Conservation (phyloP, 2,888 invertebrate species). For the Nomada hirtipes region DNA sequence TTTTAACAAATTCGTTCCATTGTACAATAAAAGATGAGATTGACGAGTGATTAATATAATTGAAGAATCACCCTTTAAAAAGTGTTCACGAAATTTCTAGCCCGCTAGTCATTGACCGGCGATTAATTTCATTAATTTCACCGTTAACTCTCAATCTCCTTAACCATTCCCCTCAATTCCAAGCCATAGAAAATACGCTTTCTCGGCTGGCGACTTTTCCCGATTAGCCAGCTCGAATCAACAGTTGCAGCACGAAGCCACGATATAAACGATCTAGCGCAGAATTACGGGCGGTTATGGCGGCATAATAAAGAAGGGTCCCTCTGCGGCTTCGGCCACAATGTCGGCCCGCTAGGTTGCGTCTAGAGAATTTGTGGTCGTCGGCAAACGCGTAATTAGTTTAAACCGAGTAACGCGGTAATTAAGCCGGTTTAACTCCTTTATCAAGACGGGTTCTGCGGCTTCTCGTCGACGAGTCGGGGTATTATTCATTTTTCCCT, state of each 20-base stretch:
- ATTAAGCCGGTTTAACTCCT: slow-evolving; percentile 68
- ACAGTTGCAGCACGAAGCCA: slow-evolving; percentile 24
- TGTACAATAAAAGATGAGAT: too few species aligned
- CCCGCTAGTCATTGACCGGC: too few species aligned
- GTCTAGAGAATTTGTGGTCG: slow-evolving; percentile 63
- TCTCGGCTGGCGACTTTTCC: not conserved
- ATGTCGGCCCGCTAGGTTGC: slow-evolving; percentile 44
- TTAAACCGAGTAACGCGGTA: slow-evolving; percentile 67
- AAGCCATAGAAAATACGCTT: not conserved
- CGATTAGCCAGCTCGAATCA: slow-evolving; percentile 28
- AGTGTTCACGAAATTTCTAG: too few species aligned
- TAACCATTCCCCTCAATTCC: too few species aligned
- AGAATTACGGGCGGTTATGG: slow-evolving; percentile 35
- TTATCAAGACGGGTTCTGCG: slow-evolving; percentile 54
- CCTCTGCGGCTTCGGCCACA: slow-evolving; percentile 45
- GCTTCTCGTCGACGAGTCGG: not conserved
- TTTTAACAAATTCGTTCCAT: too few species aligned
- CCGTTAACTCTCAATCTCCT: too few species aligned
- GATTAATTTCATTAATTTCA: too few species aligned
- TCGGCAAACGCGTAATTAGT: slow-evolving; percentile 67
- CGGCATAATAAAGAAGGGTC: slow-evolving; percentile 44
- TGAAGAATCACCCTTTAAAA: too few species aligned
- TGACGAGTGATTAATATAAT: too few species aligned
- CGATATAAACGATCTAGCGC: slow-evolving; percentile 14
- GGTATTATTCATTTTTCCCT: not conserved